These are phyloP conservation scores for Andrena bucephala DNA, from an alignment of 2,888 invertebrate genomes.

Conservation along the genomic window DNA sequence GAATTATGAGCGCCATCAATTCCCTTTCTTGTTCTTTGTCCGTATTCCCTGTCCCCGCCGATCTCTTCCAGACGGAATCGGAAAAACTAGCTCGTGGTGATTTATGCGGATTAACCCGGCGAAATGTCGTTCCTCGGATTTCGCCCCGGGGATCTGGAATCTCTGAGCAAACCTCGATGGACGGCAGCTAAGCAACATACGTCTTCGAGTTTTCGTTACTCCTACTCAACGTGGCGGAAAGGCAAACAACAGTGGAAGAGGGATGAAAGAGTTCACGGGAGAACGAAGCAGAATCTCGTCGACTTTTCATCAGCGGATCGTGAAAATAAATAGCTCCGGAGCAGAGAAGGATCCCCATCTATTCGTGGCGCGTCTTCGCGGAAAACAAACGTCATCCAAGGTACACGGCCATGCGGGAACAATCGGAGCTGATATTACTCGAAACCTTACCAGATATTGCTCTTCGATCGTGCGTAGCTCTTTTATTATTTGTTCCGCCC, in stretches of 20 bases:
- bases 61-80: slow-evolving; percentile 36
- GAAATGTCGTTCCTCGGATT: slow-evolving; percentile 16
- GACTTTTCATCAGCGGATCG: slow-evolving; percentile 7
- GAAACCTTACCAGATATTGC: slow-evolving; percentile 63
- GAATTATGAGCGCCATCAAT: slow-evolving; percentile 81
- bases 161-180: background rate
- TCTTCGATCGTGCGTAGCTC: slow-evolving; percentile 59
- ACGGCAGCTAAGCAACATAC: background rate
- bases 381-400: slow-evolving; percentile 22
- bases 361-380: background rate
- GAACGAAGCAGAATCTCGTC: background rate
- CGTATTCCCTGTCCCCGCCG: background rate
- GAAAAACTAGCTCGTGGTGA: slow-evolving; percentile 61
- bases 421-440: slow-evolving; percentile 51
- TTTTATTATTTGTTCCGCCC: slow-evolving; percentile 71
- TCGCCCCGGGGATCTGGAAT: background rate
- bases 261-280: no score
- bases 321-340: slow-evolving; percentile 19
- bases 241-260: no score
- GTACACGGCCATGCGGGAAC: slow-evolving; percentile 31
- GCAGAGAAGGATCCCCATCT: background rate
- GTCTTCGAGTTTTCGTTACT: background rate
- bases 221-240: background rate
- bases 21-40: slow-evolving; percentile 36
- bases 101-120: slow-evolving; percentile 60